Conservation (phyloP, 30 jellyfish, hydroid and myxozoan species). For the Aurelia aurita complex sp. Pacific region DNA sequence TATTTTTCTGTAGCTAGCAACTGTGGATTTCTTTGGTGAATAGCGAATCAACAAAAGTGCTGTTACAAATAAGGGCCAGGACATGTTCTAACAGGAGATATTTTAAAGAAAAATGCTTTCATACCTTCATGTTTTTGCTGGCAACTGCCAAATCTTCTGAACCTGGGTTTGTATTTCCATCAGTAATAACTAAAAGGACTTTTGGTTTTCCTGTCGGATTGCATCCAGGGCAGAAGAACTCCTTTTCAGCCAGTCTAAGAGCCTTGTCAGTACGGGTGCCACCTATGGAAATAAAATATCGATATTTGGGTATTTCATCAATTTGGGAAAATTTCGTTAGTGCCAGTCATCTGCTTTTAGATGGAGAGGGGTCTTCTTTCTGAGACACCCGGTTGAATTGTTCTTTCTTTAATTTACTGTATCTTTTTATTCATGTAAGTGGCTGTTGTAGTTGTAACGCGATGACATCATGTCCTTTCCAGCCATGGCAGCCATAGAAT, state of each 20-base stretch:
- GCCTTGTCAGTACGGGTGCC: constrained; percentile 84
- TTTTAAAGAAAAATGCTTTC: background rate
- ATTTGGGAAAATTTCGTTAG: no score
- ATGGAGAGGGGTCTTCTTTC: no score
- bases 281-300: constrained; percentile 28
- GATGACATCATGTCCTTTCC: no score
- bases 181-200: constrained; percentile 86
- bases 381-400: no score
- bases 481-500: no score
- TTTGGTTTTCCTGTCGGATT: constrained; percentile 57
- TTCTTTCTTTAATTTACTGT: no score
- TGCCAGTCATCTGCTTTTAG: no score
- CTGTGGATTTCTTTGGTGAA: no score
- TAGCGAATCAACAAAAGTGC: background rate
- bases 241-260: constrained; percentile 47
- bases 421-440: no score
- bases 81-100: background rate
- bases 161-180: constrained; percentile 67
- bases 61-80: background rate
- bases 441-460: no score
- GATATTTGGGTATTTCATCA: no score
- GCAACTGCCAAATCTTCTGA: constrained; percentile 66
- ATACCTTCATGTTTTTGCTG: constrained; percentile 72
- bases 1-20: no score
- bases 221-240: constrained; percentile 82